Percentiles rank a stretch among this genome's conserved stretches.
Conservation (phyloP, 2,797 vertebrate genomes). For the Sphaeramia orbicularis region DNA sequence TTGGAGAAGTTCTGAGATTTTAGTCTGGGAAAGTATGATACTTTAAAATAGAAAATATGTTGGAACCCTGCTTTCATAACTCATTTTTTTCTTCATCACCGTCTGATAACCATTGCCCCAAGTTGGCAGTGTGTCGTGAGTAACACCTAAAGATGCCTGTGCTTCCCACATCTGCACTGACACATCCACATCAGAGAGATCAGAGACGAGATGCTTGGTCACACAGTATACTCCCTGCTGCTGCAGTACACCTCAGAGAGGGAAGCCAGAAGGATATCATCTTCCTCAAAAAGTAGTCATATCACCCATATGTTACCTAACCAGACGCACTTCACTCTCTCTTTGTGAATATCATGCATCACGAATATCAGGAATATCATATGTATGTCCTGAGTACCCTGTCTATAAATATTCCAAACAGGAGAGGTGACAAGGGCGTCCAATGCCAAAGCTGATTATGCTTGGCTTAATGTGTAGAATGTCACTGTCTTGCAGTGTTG, state of each 20-base stretch:
- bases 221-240: background rate
- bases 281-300: slow-evolving; percentile 2
- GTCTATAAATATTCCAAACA: slow-evolving; percentile 23
- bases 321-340: too few species aligned
- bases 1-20: too few species aligned
- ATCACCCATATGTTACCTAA: slow-evolving; percentile 6
- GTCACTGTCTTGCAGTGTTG: background rate
- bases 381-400: background rate
- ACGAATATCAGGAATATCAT: slow-evolving; percentile 18
- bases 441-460: background rate
- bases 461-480: slow-evolving; percentile 1
- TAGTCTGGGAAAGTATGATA: too few species aligned
- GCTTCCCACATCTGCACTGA: background rate
- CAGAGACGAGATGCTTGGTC: background rate
- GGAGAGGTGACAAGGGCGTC: slow-evolving; percentile 6
- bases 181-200: slow-evolving; percentile 13
- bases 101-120: slow-evolving; percentile 16
- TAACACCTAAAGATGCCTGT: background rate
- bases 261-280: slow-evolving; percentile 3
- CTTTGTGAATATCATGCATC: slow-evolving; percentile 8
- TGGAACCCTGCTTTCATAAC: slow-evolving; percentile 8
- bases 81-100: slow-evolving; percentile 21
- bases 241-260: slow-evolving; percentile 15
- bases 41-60: too few species aligned
- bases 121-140: slow-evolving; percentile 18